phyloP scores from a whole-genome alignment of 2,113 vertebrate genomes.

The Ammodytes marinus region DNA sequence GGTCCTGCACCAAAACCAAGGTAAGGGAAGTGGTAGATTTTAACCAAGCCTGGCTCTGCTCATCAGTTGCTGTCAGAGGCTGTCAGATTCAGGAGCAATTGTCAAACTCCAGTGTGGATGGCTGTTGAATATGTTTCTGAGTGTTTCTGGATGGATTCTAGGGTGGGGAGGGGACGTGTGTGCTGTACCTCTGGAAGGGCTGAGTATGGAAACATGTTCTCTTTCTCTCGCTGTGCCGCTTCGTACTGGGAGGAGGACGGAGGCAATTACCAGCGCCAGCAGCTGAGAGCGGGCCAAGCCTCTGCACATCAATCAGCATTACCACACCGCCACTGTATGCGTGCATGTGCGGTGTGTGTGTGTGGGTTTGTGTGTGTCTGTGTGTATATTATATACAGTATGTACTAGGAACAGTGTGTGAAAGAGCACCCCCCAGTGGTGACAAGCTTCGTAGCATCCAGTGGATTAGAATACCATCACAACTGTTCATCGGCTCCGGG shows the following conservation, averaged over 20 bases:
- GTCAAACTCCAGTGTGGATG: constrained; percentile 49
- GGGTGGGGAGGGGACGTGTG: constrained; percentile 9
- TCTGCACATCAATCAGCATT: constrained; percentile 80
- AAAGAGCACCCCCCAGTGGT: constrained; percentile 73
- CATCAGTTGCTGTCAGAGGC: constrained; percentile 52
- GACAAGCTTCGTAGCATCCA: constrained; percentile 19
- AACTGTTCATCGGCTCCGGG: constrained; percentile 36
- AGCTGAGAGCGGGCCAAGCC: constrained; percentile 74
- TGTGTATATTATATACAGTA: too few relatives aligned
- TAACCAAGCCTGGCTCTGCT: constrained; percentile 5
- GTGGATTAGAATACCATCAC: constrained; percentile 17
- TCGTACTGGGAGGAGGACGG: constrained; percentile 68
- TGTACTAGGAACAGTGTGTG: constrained; percentile 21
- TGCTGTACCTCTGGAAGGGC: constrained; percentile 58
- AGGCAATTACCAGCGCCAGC: constrained; percentile 81
- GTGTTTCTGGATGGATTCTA: constrained; percentile 32
- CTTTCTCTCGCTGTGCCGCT: constrained; percentile 61
- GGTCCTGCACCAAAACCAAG: constrained; percentile 11
- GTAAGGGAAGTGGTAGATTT: constrained; percentile 20
- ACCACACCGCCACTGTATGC: constrained; percentile 42
- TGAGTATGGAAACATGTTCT: constrained; percentile 58
- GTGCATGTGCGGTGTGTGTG: constrained; percentile 16
- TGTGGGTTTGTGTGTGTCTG: too few relatives aligned
- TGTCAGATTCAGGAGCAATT: constrained; percentile 50
- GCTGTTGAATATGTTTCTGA: constrained; percentile 32